phyloP scores from a whole-genome alignment of 1,140 invertebrate genomes.

The Macrobrachium nipponense region DNA sequence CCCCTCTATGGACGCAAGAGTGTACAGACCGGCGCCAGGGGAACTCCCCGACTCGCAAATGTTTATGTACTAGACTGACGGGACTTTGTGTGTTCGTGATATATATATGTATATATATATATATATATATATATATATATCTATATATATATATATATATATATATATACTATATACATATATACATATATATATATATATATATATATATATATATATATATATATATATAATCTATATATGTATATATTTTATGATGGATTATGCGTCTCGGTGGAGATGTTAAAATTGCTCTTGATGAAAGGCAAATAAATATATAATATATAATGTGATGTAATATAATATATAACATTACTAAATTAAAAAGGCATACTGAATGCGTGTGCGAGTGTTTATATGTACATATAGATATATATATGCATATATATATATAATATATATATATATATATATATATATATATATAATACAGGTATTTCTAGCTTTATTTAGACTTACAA shows the following conservation, averaged over 20 bases:
- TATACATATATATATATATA: constrained; percentile 1
- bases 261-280: too few species aligned
- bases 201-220: constrained; percentile 7
- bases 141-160: constrained; percentile 9
- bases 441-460: constrained; percentile 18
- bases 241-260: too few species aligned
- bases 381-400: not conserved
- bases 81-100: too few species aligned
- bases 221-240: not conserved
- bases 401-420: constrained; percentile 12
- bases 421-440: constrained; percentile 24
- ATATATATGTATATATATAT: not conserved
- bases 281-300: too few species aligned
- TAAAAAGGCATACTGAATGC: not conserved
- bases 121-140: constrained; percentile 14
- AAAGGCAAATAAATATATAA: too few species aligned
- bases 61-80: too few species aligned
- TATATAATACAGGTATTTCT: not conserved
- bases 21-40: too few species aligned
- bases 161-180: constrained; percentile 11
- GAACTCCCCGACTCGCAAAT: too few species aligned
- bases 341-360: too few species aligned
- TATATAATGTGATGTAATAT: too few species aligned
- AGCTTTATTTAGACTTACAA: not conserved
- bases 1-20: too few species aligned